Base-by-base conservation (phyloP, 1,140 invertebrate species). In the Drosophila nikananu region DNA sequence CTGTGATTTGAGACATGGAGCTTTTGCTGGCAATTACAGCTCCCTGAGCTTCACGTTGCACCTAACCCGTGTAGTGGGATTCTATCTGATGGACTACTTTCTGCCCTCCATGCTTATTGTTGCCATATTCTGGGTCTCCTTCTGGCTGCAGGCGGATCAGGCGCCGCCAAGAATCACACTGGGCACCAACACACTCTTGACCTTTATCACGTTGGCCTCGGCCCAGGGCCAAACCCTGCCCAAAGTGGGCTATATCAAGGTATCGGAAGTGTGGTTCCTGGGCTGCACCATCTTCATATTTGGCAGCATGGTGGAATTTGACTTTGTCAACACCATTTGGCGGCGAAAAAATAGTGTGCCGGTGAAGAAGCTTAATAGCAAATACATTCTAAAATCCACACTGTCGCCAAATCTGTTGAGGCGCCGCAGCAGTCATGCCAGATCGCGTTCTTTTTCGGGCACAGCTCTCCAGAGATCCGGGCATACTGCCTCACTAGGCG, bases 181-280 rank as follows among this genome's bases (percentile, higher is more conserved):
- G 80, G 96, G 97, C 25, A 97, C 97, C 17, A 97, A 96, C 72
- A 97, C 97, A 5, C 96, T 98, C 94, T 93, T 98, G 51, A 97
- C 97, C 13, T 97, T 98, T 72, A 97, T 97, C 79, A 98, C 97
- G 6, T 93, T 97, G 51, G 97, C 96, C 35, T 96, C 96, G 2
- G 97, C 96, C 49, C 96, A 96, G 77, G 91, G 96, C 37, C 97
- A 97, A 93, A 97, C 96, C 8, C 93, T 98, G 48, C 97, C 97
- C 0, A 97, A 97, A 92, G 97, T 97, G 1, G 97, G 97, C 17
- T 98, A 98, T 76, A 97, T 98, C n/a, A 97, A 97, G 93, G 97
- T 97, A 0, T 97, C 97, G 65, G 97, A 98, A 93, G 96, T 97
- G 52, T 97, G 97, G 97, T 97, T 97, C 86, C 93, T 97, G n/a